Conservation (phyloP, 2,113 vertebrate species). For the Chaenogobius annularis region DNA sequence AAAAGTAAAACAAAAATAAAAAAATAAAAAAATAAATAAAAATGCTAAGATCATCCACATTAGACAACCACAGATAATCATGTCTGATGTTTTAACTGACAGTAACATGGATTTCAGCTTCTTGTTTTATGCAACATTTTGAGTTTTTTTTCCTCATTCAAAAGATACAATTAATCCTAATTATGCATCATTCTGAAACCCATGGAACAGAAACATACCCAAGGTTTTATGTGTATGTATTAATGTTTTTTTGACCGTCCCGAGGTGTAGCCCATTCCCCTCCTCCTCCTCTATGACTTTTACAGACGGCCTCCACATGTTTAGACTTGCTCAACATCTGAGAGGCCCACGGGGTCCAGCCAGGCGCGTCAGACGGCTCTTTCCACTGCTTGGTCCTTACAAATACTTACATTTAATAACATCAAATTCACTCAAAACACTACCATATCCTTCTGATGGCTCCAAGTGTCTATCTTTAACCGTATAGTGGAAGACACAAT, state of each 20-base stretch:
- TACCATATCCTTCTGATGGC: background rate
- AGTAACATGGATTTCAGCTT: no score
- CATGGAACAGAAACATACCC: no score
- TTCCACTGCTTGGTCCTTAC: slow-evolving; percentile 16
- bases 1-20: no score
- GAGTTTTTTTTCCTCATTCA: no score
- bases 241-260: slow-evolving; percentile 54
- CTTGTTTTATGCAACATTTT: no score
- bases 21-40: no score
- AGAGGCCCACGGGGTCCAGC: slow-evolving; percentile 64
- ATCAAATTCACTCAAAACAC: background rate
- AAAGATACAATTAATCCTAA: no score
- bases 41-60: background rate
- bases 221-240: no score
- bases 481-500: background rate
- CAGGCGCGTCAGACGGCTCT: slow-evolving; percentile 39
- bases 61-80: background rate
- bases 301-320: slow-evolving; percentile 62
- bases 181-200: no score
- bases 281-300: slow-evolving; percentile 23
- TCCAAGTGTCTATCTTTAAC: background rate
- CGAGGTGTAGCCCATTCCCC: slow-evolving; percentile 30
- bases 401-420: background rate
- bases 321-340: slow-evolving; percentile 51
- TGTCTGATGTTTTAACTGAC: no score